Base-by-base conservation (phyloP, 2,113 vertebrate genomes). In the Coregonus clupeaformis region DNA sequence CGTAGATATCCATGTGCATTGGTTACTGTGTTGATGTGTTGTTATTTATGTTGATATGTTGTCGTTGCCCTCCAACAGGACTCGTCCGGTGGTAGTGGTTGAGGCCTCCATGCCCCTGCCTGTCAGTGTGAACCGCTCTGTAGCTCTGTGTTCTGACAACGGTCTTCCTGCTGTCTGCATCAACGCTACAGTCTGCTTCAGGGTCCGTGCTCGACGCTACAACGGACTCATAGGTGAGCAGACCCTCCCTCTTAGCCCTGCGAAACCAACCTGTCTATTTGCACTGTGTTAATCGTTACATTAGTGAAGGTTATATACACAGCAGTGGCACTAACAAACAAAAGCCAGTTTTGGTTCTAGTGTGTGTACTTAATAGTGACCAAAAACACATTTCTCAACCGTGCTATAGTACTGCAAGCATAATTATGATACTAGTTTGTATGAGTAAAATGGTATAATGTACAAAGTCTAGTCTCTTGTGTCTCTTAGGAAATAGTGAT, bases 61-160 rank as follows among this genome's bases (percentile, higher is more conserved):
- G 49, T 52, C 16, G 16, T 52, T 14, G 12, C 49, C 49, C 49
- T 52, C 36, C 36, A 42, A 42, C 36, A 42, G 98, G 92, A 95
- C 96, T 72, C 97, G 95, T 66, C 95, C 97, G 0, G 95, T 98
- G 68, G 88, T 99, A 82, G 93, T 92, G 85, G 93, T 98, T 60
- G 91, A 96, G 78, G 94, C 92, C 18, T 92, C 87, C 59, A 89
- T 99, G 86, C 80, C 80, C 4, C 89, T 98, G 77, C 93, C 95
- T 2, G 85, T 86, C 67, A 91, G 93, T 72, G 84, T 99, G 79
- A 96, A 98, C 75, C 91, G 90, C 71, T 94, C 86, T 24, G 86
- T 90, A 75, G 82, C 90, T 36, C 86, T 93, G 72, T 98, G 97
- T 73, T 1, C 45, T 27, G 93, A 94, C 84, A 94, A 88, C 73